Evolutionary conservation across 2,797 vertebrate genomes (phyloP).

Genomic region (Sebastes alutus): DNA sequence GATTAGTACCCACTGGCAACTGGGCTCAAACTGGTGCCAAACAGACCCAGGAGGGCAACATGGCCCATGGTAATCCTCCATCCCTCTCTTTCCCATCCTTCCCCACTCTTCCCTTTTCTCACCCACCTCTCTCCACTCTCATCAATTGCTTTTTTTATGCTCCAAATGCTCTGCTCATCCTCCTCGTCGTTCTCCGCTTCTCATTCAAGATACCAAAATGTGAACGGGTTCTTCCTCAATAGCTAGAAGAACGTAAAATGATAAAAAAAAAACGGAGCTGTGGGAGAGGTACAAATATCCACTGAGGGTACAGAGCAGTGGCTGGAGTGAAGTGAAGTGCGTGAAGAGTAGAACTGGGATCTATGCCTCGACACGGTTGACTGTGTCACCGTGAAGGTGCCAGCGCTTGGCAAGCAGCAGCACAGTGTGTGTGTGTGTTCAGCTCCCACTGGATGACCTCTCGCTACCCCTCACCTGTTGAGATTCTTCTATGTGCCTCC

Average conservation of each 20-base stretch:
- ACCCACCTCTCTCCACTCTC: conserved; percentile 62
- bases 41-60: conserved; percentile 83
- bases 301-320: conserved; percentile 31
- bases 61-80: conserved; percentile 78
- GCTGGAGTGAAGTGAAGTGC: conserved; percentile 59
- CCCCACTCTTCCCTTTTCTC: conserved; percentile 66
- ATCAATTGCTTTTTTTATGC: conserved; percentile 43
- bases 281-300: conserved; percentile 44
- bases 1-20: conserved; percentile 89
- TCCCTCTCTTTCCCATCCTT: conserved; percentile 80
- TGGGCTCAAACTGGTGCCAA: conserved; percentile 85
- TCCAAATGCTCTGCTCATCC: conserved; percentile 75
- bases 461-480: conserved; percentile 72
- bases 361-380: conserved; percentile 65
- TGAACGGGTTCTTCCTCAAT: conserved; percentile 13
- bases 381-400: conserved; percentile 66
- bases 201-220: conserved; percentile 56
- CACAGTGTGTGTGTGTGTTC: conserved; percentile 39
- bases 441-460: conserved; percentile 60
- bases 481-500: conserved; percentile 57
- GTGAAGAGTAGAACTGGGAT: conserved; percentile 60
- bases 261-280: conserved; percentile 4
- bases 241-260: background rate
- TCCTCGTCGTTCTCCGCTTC: conserved; percentile 9
- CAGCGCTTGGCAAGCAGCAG: conserved; percentile 65